These are phyloP conservation scores for Cnemophilus loriae DNA, from an alignment of 2,113 vertebrate species.

Conservation along the genomic window DNA sequence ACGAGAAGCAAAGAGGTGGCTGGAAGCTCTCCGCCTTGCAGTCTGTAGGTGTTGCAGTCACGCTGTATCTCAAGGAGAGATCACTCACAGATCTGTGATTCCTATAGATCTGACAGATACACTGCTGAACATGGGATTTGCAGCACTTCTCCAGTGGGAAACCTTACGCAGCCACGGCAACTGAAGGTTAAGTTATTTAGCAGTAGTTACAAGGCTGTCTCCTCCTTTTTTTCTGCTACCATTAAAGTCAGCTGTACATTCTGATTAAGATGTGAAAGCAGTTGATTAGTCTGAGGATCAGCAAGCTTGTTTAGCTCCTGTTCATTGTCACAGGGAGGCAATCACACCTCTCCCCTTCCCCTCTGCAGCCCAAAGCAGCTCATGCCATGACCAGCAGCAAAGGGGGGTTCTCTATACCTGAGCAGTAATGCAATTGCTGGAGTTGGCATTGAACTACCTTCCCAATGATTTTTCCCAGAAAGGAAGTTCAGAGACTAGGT, in stretches of 20 bases:
- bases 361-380: neutral
- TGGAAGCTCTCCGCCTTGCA: neutral
- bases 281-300: neutral
- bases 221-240: neutral
- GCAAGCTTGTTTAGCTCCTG: neutral
- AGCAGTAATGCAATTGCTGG: neutral
- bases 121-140: neutral
- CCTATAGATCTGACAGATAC: neutral
- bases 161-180: neutral
- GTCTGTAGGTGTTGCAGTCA: neutral
- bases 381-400: neutral
- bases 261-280: neutral
- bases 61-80: neutral
- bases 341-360: neutral
- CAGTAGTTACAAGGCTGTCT: neutral
- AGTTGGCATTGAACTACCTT: constrained; percentile 32
- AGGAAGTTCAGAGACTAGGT: constrained; percentile 52
- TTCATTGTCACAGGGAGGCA: neutral
- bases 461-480: constrained; percentile 59
- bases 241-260: neutral
- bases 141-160: neutral
- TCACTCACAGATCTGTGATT: neutral
- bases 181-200: neutral
- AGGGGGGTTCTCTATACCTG: neutral
- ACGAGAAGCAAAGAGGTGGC: neutral